Evolutionary conservation across 2,113 vertebrate genomes (phyloP).

Genomic region (Euleptes europaea): DNA sequence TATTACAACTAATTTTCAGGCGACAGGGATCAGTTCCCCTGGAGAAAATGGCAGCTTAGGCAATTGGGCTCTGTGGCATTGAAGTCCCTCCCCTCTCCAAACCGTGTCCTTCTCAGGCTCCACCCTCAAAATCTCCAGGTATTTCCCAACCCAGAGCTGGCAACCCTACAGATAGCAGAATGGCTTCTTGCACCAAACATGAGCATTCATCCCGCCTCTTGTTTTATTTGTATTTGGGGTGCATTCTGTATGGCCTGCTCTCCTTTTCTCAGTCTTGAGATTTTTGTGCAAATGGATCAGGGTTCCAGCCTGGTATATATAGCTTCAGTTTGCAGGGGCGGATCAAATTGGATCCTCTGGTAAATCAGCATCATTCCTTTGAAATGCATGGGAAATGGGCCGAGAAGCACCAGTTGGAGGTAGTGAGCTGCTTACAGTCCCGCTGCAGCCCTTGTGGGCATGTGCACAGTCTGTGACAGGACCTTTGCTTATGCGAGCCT

Average conservation of each 20-base stretch:
- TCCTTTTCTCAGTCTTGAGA: neutral
- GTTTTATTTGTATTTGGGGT: neutral
- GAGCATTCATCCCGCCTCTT: neutral
- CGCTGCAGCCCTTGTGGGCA: neutral
- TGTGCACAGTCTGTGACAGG: neutral
- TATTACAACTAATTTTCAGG: no score
- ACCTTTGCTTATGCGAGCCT: neutral
- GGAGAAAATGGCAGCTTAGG: no score
- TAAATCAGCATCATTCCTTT: constrained; percentile 5
- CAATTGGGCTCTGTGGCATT: no score
- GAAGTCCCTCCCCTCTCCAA: no score
- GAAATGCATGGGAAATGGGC: neutral
- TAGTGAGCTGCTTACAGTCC: neutral
- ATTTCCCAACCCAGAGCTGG: no score
- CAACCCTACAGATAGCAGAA: neutral
- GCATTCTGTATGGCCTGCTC: neutral
- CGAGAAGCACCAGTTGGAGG: constrained; percentile 2
- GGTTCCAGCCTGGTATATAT: neutral
- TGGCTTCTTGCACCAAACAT: neutral
- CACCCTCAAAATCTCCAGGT: no score
- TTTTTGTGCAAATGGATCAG: neutral
- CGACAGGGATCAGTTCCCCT: no score
- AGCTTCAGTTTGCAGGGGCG: neutral
- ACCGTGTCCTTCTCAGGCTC: no score
- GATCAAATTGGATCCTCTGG: neutral